Evolutionary conservation across 2,797 vertebrate genomes (phyloP).

Genomic region (Dromococcyx pavoninus): DNA sequence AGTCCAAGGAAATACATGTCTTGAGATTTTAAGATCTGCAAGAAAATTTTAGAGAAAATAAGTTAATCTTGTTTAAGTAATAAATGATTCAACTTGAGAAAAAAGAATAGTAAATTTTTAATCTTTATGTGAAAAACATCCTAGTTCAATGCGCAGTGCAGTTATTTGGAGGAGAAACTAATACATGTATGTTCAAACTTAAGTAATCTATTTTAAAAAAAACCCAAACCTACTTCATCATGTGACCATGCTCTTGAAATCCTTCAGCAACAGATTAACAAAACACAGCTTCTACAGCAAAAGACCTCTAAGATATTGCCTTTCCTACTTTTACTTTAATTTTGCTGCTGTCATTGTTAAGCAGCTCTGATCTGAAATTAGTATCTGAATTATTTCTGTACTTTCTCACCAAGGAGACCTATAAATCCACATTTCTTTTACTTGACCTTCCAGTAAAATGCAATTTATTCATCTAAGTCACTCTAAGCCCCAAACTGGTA

Average conservation of each 20-base stretch:
- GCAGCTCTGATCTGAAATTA: not conserved
- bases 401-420: not conserved
- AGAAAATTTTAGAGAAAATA: not conserved
- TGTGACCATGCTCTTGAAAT: not conserved
- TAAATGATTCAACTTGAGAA: not conserved
- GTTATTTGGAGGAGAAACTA: not conserved
- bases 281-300: not conserved
- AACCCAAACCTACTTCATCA: not conserved
- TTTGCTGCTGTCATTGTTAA: not conserved
- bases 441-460: not conserved
- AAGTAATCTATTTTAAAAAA: not conserved
- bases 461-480: not conserved
- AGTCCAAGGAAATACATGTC: constrained; percentile 79
- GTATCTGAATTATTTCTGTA: not conserved
- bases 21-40: constrained; percentile 55
- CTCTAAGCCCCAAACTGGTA: not conserved
- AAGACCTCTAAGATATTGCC: not conserved
- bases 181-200: not conserved
- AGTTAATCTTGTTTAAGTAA: not conserved
- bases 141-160: not conserved
- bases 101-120: not conserved
- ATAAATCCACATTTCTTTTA: not conserved
- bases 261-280: not conserved
- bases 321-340: not conserved
- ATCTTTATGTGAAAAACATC: not conserved